Conservation (phyloP, 2,888 invertebrate genomes). For the Keiferia lycopersicella region DNA sequence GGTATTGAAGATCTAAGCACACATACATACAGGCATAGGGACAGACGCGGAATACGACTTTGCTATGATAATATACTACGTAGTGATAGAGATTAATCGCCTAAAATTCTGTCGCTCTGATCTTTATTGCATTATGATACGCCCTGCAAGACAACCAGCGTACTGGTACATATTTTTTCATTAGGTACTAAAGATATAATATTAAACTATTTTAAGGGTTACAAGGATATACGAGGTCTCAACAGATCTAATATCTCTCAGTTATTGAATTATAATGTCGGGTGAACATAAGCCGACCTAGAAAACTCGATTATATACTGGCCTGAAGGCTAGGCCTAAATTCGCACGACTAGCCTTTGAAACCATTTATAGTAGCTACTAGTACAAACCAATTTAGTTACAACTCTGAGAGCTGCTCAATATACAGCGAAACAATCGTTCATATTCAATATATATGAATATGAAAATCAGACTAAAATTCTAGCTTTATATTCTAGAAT, state of each 20-base stretch:
- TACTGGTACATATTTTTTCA: no score
- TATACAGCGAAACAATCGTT: no score
- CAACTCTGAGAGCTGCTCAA: no score
- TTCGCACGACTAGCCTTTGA: slow-evolving; percentile 7
- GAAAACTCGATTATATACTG: slow-evolving; percentile 3
- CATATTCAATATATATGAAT: neutral
- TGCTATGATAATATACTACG: no score
- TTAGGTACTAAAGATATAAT: no score
- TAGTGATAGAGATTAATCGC: no score
- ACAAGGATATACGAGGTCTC: neutral
- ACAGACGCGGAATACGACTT: no score
- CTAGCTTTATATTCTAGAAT: neutral
- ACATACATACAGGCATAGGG: no score
- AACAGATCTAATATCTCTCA: neutral
- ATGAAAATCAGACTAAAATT: neutral
- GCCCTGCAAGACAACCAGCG: no score
- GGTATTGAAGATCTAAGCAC: no score
- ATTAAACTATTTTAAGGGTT: neutral
- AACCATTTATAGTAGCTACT: neutral
- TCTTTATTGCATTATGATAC: no score
- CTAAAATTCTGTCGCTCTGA: neutral
- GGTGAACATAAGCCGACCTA: neutral
- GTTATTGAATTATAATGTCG: slow-evolving; percentile 4
- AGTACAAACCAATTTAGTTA: no score
- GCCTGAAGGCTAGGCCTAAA: neutral